Conservation (phyloP, 2,888 invertebrate species). For the Pemphredon lugubris region DNA sequence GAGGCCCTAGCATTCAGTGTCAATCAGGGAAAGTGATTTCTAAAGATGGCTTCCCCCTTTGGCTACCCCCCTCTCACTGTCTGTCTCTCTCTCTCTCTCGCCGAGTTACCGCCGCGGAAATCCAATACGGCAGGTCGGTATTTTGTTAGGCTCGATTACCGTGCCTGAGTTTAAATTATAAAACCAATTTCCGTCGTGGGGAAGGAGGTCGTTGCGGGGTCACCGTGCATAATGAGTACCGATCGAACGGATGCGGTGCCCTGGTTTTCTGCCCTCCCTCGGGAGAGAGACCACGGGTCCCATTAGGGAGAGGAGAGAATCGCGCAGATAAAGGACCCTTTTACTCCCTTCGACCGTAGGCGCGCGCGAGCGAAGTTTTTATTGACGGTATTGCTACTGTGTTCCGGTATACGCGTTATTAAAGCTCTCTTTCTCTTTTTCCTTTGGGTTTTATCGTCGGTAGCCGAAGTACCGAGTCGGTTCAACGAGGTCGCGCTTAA, state of each 20-base stretch:
- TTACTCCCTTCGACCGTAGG: too few species aligned
- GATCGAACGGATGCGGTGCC: conserved; percentile 72
- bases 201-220: conserved; percentile 58
- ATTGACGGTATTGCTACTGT: neutral
- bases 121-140: conserved; percentile 33
- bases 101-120: conserved; percentile 44
- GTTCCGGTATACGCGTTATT: neutral
- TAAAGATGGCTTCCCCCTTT: conserved; percentile 55
- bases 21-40: conserved; percentile 81
- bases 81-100: too few species aligned
- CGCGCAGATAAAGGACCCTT: conserved; percentile 61
- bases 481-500: conserved; percentile 55
- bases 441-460: neutral
- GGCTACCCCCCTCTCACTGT: too few species aligned
- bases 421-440: neutral
- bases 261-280: conserved; percentile 58
- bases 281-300: conserved; percentile 30
- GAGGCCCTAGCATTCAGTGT: conserved; percentile 76
- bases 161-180: conserved; percentile 69
- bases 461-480: neutral
- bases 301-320: conserved; percentile 33
- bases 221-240: conserved; percentile 68
- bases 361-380: conserved; percentile 28
- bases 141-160: conserved; percentile 60
- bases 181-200: conserved; percentile 77